Evolutionary conservation across 2,113 vertebrate species (phyloP).

Genomic region (Notothenia coriiceps): DNA sequence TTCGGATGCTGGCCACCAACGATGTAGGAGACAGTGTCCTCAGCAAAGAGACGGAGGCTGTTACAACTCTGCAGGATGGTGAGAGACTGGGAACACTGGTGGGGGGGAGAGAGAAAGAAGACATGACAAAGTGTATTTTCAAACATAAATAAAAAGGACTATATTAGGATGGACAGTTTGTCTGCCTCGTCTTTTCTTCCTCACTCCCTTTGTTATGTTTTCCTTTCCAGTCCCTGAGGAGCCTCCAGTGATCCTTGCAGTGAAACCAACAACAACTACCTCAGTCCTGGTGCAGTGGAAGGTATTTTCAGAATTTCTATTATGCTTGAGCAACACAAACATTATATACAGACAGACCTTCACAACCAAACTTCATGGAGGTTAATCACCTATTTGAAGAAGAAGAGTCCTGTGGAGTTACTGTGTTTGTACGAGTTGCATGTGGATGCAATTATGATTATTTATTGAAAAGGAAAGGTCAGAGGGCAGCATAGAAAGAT

Average conservation of each 20-base stretch:
- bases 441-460: conserved; percentile 40
- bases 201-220: conserved; percentile 34
- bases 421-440: neutral
- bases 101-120: conserved; percentile 13
- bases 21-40: conserved; percentile 94
- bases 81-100: conserved; percentile 72
- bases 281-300: conserved; percentile 97
- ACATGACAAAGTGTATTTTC: neutral
- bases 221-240: conserved; percentile 89
- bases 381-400: conserved; percentile 31
- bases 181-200: neutral
- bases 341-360: conserved; percentile 7
- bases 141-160: neutral
- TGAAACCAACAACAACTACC: conserved; percentile 93
- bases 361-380: conserved; percentile 7
- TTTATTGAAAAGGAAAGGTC: conserved; percentile 53
- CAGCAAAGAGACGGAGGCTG: conserved; percentile 89
- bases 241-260: conserved; percentile 89
- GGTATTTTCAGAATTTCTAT: conserved; percentile 78
- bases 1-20: conserved; percentile 96
- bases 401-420: neutral
- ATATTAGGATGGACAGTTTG: neutral
- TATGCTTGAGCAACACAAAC: conserved; percentile 9
- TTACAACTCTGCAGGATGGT: conserved; percentile 96
- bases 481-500: conserved; percentile 33